Evolutionary conservation across 2,888 invertebrate genomes (phyloP).

Genomic region (Cheilosia soror): DNA sequence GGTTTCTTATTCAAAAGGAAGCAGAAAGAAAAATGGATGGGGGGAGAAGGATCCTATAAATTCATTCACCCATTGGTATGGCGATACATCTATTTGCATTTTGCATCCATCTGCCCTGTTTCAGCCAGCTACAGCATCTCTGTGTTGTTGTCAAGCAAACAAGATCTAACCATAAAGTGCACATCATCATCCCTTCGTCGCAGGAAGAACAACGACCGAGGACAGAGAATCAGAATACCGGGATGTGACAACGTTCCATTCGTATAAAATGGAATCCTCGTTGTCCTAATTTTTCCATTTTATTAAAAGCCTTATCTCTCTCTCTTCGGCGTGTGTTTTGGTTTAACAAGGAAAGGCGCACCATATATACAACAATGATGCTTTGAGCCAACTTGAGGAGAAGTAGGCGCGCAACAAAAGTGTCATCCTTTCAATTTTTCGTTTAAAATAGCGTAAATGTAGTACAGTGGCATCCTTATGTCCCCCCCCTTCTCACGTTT

Average conservation of each 20-base stretch:
- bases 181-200: conserved; percentile 50
- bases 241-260: conserved; percentile 61
- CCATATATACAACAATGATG: conserved; percentile 3
- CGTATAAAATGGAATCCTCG: conserved; percentile 57
- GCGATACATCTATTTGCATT: conserved; percentile 44
- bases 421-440: conserved; percentile 47
- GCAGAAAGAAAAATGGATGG: neutral
- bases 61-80: conserved; percentile 63
- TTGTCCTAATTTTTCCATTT: conserved; percentile 68
- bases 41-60: conserved; percentile 47
- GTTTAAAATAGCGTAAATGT: conserved; percentile 40
- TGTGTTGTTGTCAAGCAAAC: conserved; percentile 56
- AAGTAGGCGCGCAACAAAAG: conserved; percentile 61
- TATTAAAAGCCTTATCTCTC: conserved; percentile 48
- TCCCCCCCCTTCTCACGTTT: conserved; percentile 17
- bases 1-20: conserved; percentile 31
- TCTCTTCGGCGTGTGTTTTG: conserved; percentile 11
- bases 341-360: conserved; percentile 3
- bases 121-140: neutral
- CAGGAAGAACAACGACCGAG: conserved; percentile 58
- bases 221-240: conserved; percentile 26
- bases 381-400: conserved; percentile 6
- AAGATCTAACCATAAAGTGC: conserved; percentile 69
- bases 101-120: conserved; percentile 27
- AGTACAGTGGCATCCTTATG: conserved; percentile 41